Evolutionary conservation across 1,140 invertebrate species (phyloP), one percentile per base, ranked within the genome.

Genomic region (Homalodisca vitripennis): DNA sequence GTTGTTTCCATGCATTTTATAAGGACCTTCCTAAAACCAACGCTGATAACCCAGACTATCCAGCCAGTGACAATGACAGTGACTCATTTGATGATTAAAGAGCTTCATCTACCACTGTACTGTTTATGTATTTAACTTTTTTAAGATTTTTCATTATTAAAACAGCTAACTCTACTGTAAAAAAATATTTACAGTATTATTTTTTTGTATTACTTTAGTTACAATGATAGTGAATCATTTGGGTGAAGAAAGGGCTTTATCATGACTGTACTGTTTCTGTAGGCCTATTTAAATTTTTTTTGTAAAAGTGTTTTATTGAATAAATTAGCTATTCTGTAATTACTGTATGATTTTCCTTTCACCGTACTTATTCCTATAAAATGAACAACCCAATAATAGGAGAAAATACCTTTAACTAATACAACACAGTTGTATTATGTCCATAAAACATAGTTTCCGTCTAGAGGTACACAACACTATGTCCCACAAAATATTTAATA

Each of bases 361-460:
- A 55, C 22, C 22, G 22, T 55, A 55, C 51, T 20, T 55, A 55
- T 55, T n/a, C 10, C 20, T 12, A 55, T 22, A 10, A 55, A 12
- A 10, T 12, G 22, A 24, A 55, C 51, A 10, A 55, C 22, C 10
- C 10, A 6, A 55, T 12, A 55, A 12, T 6, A 6, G 10, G 10
- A 6, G 22, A 55, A 55, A 12, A 55, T 55, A 12, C 22, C 22
- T 55, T 55, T 55, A 55, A 55, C n/a, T n/a, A n/a, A n/a, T n/a
- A n/a, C n/a, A n/a, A n/a, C n/a, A n/a, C 10, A 55, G 10, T 12
- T 55, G 22, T 20, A 55, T 55, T 55, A 55, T 55, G 51, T 55
- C 51, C 51, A 12, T 55, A n/a, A n/a, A n/a, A n/a, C n/a, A n/a
- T n/a, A n/a, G n/a, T n/a, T n/a, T n/a, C n/a, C n/a, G n/a, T n/a